Base-by-base conservation (phyloP, 2,888 invertebrate genomes). In the Ditula angustiorana region DNA sequence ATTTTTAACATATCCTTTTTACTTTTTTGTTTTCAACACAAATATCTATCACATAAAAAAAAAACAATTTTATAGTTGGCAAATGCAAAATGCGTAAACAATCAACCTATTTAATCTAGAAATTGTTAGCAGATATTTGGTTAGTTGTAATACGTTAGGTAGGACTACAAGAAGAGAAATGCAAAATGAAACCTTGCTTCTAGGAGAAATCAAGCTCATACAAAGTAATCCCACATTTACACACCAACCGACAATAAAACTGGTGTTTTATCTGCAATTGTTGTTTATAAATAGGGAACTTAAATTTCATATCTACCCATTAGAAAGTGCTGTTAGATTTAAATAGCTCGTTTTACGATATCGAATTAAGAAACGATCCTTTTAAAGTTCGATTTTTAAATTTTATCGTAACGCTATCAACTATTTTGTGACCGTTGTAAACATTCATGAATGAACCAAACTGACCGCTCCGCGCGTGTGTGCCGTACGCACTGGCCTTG, bases 371-470 rank as follows among this genome's bases (percentile, higher is more conserved):
- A 26, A 23, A 21, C 23, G 19, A 41, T 41, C 46, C 35, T 33
- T 53, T 55, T 35, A 21, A 35, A 23, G 26, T 59, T 64, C 23
- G 46, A 37, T 53, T 64, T 59, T 59, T 47, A 28, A 46, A 58
- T 46, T 52, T 58, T 41, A 57, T 63, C 30, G 52, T 64, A 53
- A 46, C 64, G 74, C 77, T 82, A 76, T 75, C 79, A 79, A 78
- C 81, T 84, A 86, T 85, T 82, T 82, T 80, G 86, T 83, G 78
- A 74, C 74, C 76, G 81, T 80, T 85, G 81, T 83, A 81, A 83
- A 85, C 82, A 79, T 81, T 89, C 84, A 91, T 92, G 92, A 92
- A 92, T 92, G 92, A 87, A 86, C 80, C 77, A 82, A 80, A 75
- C 78, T 84, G 80, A 81, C 78, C 80, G 80, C 59, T 61, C 65